Evolutionary conservation across 2,888 invertebrate genomes (phyloP).

Genomic region (Pammene fasciana): DNA sequence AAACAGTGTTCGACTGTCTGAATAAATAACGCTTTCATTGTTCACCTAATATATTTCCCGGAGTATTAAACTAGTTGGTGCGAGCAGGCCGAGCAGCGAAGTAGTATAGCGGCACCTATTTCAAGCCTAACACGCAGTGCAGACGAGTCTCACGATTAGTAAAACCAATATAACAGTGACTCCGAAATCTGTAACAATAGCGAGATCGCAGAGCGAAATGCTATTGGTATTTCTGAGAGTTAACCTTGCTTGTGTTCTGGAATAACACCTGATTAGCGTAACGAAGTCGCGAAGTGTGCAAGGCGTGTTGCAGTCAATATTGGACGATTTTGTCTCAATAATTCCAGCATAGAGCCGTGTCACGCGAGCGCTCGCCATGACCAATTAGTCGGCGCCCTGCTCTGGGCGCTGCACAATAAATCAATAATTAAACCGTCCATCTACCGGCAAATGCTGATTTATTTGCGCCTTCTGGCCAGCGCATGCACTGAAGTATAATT

Average conservation of each 20-base stretch:
- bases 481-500: slow-evolving; percentile 16
- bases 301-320: slow-evolving; percentile 68
- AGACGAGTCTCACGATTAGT: neutral
- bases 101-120: slow-evolving; percentile 35
- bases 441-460: slow-evolving; percentile 81
- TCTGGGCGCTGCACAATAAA: slow-evolving; percentile 71
- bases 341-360: slow-evolving; percentile 67
- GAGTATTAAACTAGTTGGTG: slow-evolving; percentile 32
- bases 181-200: neutral
- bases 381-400: slow-evolving; percentile 78
- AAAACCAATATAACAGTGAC: neutral
- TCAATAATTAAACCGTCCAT: slow-evolving; percentile 83
- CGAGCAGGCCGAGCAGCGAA: slow-evolving; percentile 26
- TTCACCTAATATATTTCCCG: slow-evolving; percentile 34
- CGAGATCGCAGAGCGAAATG: neutral
- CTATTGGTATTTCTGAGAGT: neutral
- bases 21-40: slow-evolving; percentile 40
- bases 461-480: slow-evolving; percentile 68
- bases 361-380: slow-evolving; percentile 74
- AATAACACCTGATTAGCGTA: slow-evolving; percentile 59
- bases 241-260: neutral
- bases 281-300: slow-evolving; percentile 59
- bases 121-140: slow-evolving; percentile 12
- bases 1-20: slow-evolving; percentile 36
- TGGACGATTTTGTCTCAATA: slow-evolving; percentile 76